phyloP scores from a whole-genome alignment of 2,888 invertebrate genomes.

The Acanthopleura granulata region DNA sequence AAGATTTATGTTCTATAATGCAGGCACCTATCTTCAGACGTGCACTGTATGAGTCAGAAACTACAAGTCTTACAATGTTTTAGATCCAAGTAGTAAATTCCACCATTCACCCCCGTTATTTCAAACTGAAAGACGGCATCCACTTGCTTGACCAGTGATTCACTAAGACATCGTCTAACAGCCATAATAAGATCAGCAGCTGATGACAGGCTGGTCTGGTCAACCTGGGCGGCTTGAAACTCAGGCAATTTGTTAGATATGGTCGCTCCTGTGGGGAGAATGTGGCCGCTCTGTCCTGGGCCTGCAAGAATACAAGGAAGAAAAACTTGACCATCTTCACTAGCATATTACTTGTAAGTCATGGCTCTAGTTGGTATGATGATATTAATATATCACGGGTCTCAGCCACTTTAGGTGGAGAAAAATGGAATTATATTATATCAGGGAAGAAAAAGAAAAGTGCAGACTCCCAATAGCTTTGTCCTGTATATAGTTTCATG shows the following conservation, averaged over 20 bases:
- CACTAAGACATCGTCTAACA: slow-evolving; percentile 44
- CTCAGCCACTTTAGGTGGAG: no score
- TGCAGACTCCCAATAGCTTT: no score
- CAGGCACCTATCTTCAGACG: not conserved
- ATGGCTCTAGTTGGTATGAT: no score
- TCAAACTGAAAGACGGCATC: slow-evolving; percentile 60
- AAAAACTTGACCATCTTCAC: no score
- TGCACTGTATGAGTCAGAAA: not conserved
- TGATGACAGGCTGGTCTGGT: not conserved
- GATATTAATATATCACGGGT: no score
- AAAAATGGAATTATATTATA: no score
- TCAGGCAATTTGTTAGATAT: slow-evolving; percentile 2
- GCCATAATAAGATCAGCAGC: slow-evolving; percentile 35
- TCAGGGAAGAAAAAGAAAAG: no score
- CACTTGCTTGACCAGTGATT: slow-evolving; percentile 55
- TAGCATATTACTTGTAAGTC: no score
- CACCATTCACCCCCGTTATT: slow-evolving; percentile 47
- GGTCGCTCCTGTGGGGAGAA: slow-evolving; percentile 14
- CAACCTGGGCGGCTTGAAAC: not conserved
- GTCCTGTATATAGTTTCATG: no score
- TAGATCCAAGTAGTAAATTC: slow-evolving; percentile 62
- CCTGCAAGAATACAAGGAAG: not conserved
- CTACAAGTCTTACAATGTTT: slow-evolving; percentile 54
- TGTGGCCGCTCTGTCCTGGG: not conserved
- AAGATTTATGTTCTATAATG: no score